These are phyloP conservation scores for Planiliza haematocheilus DNA, from an alignment of 2,113 vertebrate species.

Conservation along the genomic window DNA sequence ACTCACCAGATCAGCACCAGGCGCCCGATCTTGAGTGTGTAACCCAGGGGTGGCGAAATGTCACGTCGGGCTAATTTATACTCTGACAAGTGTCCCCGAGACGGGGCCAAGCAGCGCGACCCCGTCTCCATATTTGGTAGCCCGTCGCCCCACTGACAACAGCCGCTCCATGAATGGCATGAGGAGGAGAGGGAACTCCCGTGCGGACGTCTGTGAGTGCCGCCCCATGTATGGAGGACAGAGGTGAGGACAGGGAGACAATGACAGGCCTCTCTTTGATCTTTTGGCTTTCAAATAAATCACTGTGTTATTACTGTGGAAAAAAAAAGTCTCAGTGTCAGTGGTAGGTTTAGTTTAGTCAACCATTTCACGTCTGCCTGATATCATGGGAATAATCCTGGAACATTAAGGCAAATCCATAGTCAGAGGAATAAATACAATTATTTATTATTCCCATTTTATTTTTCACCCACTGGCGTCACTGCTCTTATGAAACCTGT, in stretches of 20 bases:
- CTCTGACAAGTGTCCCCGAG: slow-evolving; percentile 37
- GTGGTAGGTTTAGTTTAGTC: background rate
- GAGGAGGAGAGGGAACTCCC: slow-evolving; percentile 73
- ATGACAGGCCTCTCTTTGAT: slow-evolving; percentile 56
- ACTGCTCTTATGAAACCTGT: background rate
- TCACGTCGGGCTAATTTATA: slow-evolving; percentile 79
- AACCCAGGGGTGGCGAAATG: slow-evolving; percentile 67
- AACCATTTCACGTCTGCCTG: background rate
- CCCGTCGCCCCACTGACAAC: slow-evolving; percentile 80
- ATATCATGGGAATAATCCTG: background rate
- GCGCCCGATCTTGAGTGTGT: slow-evolving; percentile 60
- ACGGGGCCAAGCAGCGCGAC: slow-evolving; percentile 67
- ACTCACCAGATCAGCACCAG: slow-evolving; percentile 84
- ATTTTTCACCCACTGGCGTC: no score
- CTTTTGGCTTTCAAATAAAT: slow-evolving; percentile 14
- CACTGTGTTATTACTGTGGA: background rate
- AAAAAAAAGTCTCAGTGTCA: background rate
- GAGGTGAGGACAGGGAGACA: slow-evolving; percentile 42
- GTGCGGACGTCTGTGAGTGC: slow-evolving; percentile 62
- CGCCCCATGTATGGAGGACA: slow-evolving; percentile 86
- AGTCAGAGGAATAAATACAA: no score
- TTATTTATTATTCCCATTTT: no score
- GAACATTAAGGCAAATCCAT: no score
- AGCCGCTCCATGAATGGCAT: slow-evolving; percentile 90
- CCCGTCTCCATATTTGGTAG: slow-evolving; percentile 91